Percentiles rank a stretch among this genome's conserved stretches.
phyloP scores from a whole-genome alignment of 2,797 vertebrate species.

The Parotocinclus haroldoi region DNA sequence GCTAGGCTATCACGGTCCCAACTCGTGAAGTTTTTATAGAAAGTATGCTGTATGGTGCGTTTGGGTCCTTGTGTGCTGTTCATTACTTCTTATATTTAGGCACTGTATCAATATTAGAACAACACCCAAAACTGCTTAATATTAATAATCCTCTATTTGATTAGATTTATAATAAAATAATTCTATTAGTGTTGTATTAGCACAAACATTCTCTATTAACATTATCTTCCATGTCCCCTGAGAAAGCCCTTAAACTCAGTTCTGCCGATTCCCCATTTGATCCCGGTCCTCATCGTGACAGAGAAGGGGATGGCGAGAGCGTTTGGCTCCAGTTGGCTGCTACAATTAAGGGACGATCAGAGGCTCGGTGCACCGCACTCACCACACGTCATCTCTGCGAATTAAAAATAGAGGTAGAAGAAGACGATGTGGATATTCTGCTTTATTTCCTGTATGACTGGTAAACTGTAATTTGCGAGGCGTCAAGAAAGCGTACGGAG shows the following conservation, averaged over 20 bases:
- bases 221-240: constrained; percentile 51
- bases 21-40: no score
- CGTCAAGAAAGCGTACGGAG: constrained; percentile 80
- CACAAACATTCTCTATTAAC: background rate
- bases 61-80: no score
- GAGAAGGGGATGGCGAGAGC: constrained; percentile 92
- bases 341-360: constrained; percentile 99
- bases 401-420: constrained; percentile 55
- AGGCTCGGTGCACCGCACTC: constrained; percentile 93
- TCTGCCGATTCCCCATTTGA: constrained; percentile 88
- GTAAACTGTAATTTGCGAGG: constrained; percentile 92
- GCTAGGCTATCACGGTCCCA: no score
- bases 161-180: no score
- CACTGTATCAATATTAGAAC: no score
- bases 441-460: constrained; percentile 83
- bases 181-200: no score
- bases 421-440: constrained; percentile 59
- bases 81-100: no score
- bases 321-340: constrained; percentile 99
- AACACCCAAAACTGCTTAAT: no score
- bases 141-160: no score
- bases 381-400: constrained; percentile 96
- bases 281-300: constrained; percentile 94
- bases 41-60: no score
- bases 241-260: constrained; percentile 75